A percentile compares a stretch with the other conserved stretches of the same genome.
Conservation (phyloP, 37 sponge, comb jelly and placozoan species). For the Ephydatia muelleri region DNA sequence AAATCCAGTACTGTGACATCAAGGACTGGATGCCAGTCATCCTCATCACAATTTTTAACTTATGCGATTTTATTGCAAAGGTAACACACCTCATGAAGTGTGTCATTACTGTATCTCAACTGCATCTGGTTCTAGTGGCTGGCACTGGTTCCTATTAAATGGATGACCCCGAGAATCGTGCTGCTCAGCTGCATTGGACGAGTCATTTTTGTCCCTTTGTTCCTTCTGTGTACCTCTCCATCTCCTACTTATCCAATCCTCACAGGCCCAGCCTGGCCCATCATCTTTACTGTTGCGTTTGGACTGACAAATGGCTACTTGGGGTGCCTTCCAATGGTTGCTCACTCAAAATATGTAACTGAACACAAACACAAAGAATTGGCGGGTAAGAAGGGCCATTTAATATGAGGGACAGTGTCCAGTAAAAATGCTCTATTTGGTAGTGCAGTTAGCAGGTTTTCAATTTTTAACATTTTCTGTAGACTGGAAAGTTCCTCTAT, state of each 20-base stretch:
- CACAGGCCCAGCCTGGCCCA: constrained; percentile 17
- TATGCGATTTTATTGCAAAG: constrained; percentile 70
- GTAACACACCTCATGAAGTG: not conserved
- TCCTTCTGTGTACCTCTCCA: constrained; percentile 73
- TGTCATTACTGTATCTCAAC: not conserved
- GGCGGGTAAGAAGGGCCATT: constrained; percentile 69
- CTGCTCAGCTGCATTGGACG: constrained; percentile 44
- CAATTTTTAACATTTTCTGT: too few relatives aligned
- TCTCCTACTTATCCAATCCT: constrained; percentile 66
- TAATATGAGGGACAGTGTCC: not conserved
- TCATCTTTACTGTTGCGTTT: constrained; percentile 38
- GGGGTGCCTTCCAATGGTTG: constrained; percentile 70
- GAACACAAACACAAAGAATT: constrained; percentile 58
- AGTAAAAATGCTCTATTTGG: not conserved
- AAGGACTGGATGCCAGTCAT: constrained; percentile 84
- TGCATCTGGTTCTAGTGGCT: constrained; percentile 29
- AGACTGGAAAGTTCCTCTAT: too few relatives aligned
- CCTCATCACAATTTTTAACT: constrained; percentile 74
- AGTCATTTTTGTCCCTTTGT: constrained; percentile 65
- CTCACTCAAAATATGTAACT: constrained; percentile 50
- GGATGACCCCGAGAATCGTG: constrained; percentile 42
- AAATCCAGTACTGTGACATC: constrained; percentile 59
- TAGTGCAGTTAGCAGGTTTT: not conserved
- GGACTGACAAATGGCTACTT: constrained; percentile 85
- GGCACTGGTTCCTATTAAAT: constrained; percentile 31